Evolutionary conservation across 2,888 invertebrate species (phyloP).

Genomic region (Cataglyphis cursor): DNA sequence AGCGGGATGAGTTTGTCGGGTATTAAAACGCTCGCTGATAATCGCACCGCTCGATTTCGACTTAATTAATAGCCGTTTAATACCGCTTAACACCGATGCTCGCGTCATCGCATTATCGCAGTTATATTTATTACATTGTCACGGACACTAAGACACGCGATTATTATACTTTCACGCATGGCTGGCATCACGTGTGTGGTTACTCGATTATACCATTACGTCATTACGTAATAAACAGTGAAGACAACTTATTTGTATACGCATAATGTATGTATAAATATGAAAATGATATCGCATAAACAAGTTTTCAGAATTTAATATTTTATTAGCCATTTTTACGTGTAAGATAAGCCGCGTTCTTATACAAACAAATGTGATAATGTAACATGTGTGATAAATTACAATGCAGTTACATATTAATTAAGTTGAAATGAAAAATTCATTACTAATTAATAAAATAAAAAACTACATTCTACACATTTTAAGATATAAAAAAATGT

Average conservation of each 20-base stretch:
- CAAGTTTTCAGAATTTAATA: neutral
- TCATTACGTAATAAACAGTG: neutral
- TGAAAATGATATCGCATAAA: conserved; percentile 5
- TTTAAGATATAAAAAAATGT: neutral
- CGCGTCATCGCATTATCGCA: conserved; percentile 24
- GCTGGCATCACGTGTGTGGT: neutral
- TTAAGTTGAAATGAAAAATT: neutral
- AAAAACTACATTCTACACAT: neutral
- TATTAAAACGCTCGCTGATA: conserved; percentile 50
- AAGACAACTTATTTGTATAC: neutral
- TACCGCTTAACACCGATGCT: conserved; percentile 1
- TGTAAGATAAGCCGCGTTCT: neutral
- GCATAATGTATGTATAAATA: neutral
- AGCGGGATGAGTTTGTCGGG: conserved; percentile 15
- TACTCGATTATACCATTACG: neutral
- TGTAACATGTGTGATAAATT: neutral
- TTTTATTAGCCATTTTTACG: neutral
- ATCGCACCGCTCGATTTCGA: conserved; percentile 18
- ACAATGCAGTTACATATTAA: neutral
- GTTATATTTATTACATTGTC: conserved; percentile 25
- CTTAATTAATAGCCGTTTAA: conserved; percentile 39
- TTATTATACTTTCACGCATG: conserved; percentile 33
- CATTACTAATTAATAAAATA: neutral
- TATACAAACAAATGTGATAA: neutral
- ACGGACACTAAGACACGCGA: neutral